Conservation (phyloP, 1,140 invertebrate genomes). For the Choristoneura fumiferana region DNA sequence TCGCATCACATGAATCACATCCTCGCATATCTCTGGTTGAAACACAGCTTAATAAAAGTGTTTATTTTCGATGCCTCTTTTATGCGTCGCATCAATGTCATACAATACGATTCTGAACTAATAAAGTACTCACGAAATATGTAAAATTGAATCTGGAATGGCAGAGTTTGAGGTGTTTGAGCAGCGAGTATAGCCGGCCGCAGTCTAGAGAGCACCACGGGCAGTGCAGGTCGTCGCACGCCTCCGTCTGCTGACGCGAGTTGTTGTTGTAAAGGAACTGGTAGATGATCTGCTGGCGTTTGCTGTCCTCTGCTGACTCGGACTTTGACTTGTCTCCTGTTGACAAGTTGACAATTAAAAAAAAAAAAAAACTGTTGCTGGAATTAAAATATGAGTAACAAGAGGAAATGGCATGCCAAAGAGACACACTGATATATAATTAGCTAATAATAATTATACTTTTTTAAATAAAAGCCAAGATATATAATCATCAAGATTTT, state of each 20-base stretch:
- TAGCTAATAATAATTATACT: too few relatives aligned
- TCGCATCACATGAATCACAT: too few relatives aligned
- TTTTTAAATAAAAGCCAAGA: too few relatives aligned
- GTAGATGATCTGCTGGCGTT: conserved; percentile 90
- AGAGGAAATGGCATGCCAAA: too few relatives aligned
- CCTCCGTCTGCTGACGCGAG: conserved; percentile 95
- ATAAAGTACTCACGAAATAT: conserved; percentile 85
- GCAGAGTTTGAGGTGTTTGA: conserved; percentile 96
- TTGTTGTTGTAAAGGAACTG: conserved; percentile 98
- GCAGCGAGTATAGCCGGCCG: conserved; percentile 89
- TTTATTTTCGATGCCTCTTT: too few relatives aligned
- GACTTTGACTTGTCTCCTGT: conserved; percentile 52
- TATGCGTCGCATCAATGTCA: too few relatives aligned
- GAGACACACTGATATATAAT: too few relatives aligned
- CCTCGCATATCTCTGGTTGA: too few relatives aligned
- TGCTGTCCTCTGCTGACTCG: conserved; percentile 46
- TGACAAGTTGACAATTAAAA: conserved; percentile 1
- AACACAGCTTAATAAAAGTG: too few relatives aligned
- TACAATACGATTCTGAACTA: not conserved
- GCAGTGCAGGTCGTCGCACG: conserved; percentile 93
- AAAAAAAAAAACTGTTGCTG: conserved; percentile 3
- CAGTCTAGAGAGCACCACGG: conserved; percentile 97
- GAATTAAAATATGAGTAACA: too few relatives aligned
- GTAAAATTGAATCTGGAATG: conserved; percentile 96
- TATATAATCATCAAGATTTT: too few relatives aligned